Evolutionary conservation across 2,113 vertebrate species (phyloP).

Genomic region (Gnathonemus longibarbis): DNA sequence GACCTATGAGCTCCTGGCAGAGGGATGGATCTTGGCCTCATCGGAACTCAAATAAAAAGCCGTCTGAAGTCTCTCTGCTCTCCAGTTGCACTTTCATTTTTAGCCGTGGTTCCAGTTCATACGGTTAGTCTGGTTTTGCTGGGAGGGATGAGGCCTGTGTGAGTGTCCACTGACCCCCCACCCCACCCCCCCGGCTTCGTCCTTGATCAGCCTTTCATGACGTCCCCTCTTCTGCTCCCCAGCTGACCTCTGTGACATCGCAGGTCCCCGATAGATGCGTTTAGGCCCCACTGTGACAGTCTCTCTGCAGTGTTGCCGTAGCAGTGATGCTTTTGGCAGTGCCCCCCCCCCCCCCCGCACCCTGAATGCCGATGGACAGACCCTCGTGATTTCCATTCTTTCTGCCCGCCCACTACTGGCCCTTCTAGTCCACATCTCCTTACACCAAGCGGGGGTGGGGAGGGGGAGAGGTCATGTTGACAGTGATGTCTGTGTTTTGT

Average conservation of each 20-base stretch:
- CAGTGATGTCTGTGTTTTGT: conserved; percentile 26
- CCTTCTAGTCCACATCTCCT: not conserved
- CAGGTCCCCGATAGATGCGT: not conserved
- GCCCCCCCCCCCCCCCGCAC: not conserved
- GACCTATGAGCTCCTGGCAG: not conserved
- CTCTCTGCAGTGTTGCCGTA: not conserved
- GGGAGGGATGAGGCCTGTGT: not conserved
- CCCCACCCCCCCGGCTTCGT: no score
- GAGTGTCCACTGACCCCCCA: not conserved
- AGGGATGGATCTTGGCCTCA: not conserved
- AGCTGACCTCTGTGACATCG: not conserved
- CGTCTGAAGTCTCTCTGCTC: not conserved
- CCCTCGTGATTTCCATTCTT: not conserved
- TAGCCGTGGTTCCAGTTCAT: not conserved
- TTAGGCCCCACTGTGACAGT: not conserved
- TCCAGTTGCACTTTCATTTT: not conserved
- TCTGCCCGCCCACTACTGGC: not conserved
- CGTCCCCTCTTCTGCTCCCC: not conserved
- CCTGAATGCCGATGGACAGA: not conserved
- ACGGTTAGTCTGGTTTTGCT: not conserved
- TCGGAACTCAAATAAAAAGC: not conserved
- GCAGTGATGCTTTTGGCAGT: not conserved
- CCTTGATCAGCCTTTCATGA: no score
- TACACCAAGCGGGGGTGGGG: not conserved
- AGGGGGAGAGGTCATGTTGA: not conserved